Percentiles rank a stretch among this genome's conserved stretches.
Evolutionary conservation across 2,888 invertebrate species (phyloP).

Genomic region (Matsumyia berberina): DNA sequence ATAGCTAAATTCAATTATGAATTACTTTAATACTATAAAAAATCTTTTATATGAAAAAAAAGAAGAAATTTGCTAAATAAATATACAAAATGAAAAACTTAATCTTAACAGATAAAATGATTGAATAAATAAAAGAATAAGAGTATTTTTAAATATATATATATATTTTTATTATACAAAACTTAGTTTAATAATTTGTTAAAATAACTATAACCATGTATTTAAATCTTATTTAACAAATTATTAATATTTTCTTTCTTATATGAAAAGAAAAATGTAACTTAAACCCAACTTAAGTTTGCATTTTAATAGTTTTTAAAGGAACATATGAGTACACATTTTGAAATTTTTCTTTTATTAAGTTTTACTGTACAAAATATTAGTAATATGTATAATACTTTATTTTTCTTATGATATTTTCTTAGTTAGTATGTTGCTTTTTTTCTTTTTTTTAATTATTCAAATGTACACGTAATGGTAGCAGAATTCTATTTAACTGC

Average conservation of each 20-base stretch:
- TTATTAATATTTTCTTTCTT: constrained; percentile 3
- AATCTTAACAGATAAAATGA: constrained; percentile 25
- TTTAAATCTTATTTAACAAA: constrained; percentile 41
- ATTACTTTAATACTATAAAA: constrained; percentile 61
- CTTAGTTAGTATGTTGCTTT: constrained; percentile 4
- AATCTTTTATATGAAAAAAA: constrained; percentile 51
- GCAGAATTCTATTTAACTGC: constrained; percentile 38
- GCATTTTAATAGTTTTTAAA: constrained; percentile 34
- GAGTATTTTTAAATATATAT: constrained; percentile 20
- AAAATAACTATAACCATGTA: constrained; percentile 35
- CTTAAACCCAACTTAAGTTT: constrained; percentile 29
- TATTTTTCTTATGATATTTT: constrained; percentile 20
- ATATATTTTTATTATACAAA: constrained; percentile 58
- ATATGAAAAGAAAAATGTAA: constrained; percentile 23
- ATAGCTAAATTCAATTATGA: constrained; percentile 72
- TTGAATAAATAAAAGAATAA: constrained; percentile 43
- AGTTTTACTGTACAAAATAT: constrained; percentile 69
- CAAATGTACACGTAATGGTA: constrained; percentile 61
- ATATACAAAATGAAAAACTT: constrained; percentile 32
- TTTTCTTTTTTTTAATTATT: constrained; percentile 53
- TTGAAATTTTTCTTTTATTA: constrained; percentile 38
- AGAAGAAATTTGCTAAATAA: constrained; percentile 64
- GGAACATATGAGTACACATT: constrained; percentile 72
- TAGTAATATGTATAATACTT: constrained; percentile 48
- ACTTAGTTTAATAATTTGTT: constrained; percentile 31